Conservation (phyloP, 2,888 invertebrate genomes). For the Dicyrtomina minuta region DNA sequence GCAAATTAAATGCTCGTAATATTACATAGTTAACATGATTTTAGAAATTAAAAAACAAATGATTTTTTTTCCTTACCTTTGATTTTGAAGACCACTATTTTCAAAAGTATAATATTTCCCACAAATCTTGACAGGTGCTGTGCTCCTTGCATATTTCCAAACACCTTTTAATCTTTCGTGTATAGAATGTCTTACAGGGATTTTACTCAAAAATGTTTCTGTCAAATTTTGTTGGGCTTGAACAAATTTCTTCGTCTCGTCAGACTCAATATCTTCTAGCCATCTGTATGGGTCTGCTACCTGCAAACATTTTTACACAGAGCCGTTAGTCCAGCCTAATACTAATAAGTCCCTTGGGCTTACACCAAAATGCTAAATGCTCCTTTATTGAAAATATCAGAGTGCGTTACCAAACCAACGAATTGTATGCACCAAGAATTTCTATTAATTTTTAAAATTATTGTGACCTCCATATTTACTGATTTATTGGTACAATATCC, state of each 20-base stretch:
- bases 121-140: slow-evolving; percentile 79
- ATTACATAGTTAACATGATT: no score
- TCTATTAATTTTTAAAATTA: no score
- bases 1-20: no score
- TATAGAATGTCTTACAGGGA: slow-evolving; percentile 70
- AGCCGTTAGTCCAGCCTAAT: no score
- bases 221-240: slow-evolving; percentile 21
- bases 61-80: no score
- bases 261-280: slow-evolving; percentile 48
- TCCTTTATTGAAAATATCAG: no score
- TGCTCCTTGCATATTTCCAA: slow-evolving; percentile 82
- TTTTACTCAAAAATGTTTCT: slow-evolving; percentile 68
- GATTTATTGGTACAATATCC: no score
- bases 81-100: slow-evolving; percentile 95
- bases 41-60: no score
- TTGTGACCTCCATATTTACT: no score
- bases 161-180: slow-evolving; percentile 78
- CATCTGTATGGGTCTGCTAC: slow-evolving; percentile 48
- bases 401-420: no score
- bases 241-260: slow-evolving; percentile 46
- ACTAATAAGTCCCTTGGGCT: no score
- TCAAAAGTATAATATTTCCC: slow-evolving; percentile 83
- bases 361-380: background rate
- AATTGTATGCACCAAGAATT: no score
- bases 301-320: background rate